Evolutionary conservation across 2,888 invertebrate genomes (phyloP), one percentile per base, ranked within the genome.

Genomic region (Deroplatys truncata): DNA sequence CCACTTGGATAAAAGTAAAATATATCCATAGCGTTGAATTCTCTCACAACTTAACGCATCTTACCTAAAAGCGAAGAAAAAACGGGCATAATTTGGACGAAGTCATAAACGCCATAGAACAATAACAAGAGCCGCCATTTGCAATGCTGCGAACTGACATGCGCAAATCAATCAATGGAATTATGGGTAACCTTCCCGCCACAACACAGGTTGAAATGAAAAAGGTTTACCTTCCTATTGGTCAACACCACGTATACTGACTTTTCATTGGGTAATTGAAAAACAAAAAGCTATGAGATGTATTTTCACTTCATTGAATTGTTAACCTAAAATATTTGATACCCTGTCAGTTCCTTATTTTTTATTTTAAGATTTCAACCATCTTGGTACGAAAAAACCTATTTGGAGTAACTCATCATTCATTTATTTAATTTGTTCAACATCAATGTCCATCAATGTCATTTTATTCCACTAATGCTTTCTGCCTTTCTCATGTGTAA

Each of bases 91-190:
- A 93, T 93, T 93, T 93, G 93, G 93, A 93, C 93, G 93, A 93
- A 93, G 93, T 94, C 93, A 93, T 93, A 93, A 93, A 97, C 97
- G 96, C 97, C 97, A 97, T 97, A 97, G 93, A 98, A 98, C 98
- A 98, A 98, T 98, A 98, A 98, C 98, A 98, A 98, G 97, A 96
- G 98, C 97, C 98, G 98, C 98, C 98, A 98, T 98, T 98, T 98
- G 98, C 97, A 98, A 97, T 98, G 96, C 96, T 93, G 92, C 95
- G 95, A 95, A 95, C 95, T 96, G 96, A 95, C 96, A 95, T 96
- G 96, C 96, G 96, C 96, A 94, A 94, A 94, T 94, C 94, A 93
- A 94, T 94, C 93, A 93, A 93, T 92, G 93, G 92, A 92, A 91
- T 92, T 91, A 88, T 91, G 90, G 91, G 92, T 92, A 93, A 93